Percentiles rank a stretch among this genome's conserved stretches.
phyloP scores from a whole-genome alignment of 2,888 invertebrate genomes.

The Cryptus armator region DNA sequence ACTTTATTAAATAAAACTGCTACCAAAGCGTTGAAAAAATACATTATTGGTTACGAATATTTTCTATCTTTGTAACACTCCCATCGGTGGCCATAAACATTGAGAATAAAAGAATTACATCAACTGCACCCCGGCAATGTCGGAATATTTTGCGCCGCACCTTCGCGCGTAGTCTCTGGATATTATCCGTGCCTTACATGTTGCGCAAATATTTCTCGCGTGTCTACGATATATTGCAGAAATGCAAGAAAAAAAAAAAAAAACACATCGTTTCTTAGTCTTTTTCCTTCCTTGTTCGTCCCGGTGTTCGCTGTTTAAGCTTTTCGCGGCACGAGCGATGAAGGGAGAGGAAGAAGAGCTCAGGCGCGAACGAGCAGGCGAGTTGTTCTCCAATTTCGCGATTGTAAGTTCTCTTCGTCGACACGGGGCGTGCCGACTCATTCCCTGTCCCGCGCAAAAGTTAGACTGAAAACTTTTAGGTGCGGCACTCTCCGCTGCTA shows the following conservation, averaged over 20 bases:
- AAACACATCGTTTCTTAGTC: background rate
- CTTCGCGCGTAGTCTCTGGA: conserved; percentile 23
- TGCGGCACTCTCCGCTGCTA: conserved; percentile 19
- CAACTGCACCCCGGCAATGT: background rate
- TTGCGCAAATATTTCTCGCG: conserved; percentile 1
- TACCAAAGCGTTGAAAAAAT: background rate
- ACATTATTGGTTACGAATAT: background rate
- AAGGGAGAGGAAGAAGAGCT: background rate
- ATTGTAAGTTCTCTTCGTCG: conserved; percentile 47
- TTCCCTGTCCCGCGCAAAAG: conserved; percentile 52
- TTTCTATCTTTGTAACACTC: background rate
- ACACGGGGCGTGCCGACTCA: conserved; percentile 16
- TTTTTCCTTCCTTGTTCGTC: conserved; percentile 22
- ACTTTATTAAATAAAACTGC: background rate
- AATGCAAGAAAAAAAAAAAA: conserved; percentile 9
- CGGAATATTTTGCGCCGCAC: conserved; percentile 3
- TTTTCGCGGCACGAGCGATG: conserved; percentile 17
- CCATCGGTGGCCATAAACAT: background rate
- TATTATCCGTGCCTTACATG: conserved; percentile 23
- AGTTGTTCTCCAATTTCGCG: conserved; percentile 52
- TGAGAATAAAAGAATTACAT: background rate
- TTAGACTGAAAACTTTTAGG: conserved; percentile 71
- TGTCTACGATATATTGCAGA: conserved; percentile 17
- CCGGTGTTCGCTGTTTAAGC: conserved; percentile 1
- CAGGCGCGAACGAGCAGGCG: background rate